Evolutionary conservation across 2,888 invertebrate genomes (phyloP), one percentile per base, ranked within the genome.

Genomic region (Smittia aterrima): DNA sequence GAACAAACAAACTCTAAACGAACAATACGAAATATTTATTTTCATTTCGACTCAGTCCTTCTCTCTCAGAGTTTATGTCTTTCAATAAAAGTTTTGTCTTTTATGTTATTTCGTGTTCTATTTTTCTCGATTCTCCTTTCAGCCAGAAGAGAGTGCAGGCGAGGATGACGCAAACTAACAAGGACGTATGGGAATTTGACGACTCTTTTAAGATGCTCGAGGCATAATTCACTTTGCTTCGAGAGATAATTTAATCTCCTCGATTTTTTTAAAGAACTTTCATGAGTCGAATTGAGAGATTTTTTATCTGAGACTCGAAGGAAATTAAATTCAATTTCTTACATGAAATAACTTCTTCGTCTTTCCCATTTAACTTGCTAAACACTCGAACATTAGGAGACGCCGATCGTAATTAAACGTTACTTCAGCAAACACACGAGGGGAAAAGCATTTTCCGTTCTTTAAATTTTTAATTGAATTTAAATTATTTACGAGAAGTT

Each of bases 1-100:
- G 20, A 68, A 68, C 41, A 68, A 68, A 68, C 47, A 47, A 16
- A n/a, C 4, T 32, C 32, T 9, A 32, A 9, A 32, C 32, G 32
- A n/a, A 32, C 32, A 32, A 32, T 32, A 32, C 32, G 32, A 6
- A 32, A 32, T 40, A 66, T 66, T 66, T 66, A 27, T 40, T 38
- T 1, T 40, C 20, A 3, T 66, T 66, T 66, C 62, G 22, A 62
- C 20, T 62, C n/a, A 4, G 18, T 24, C 24, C 24, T 16, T n/a
- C 53, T 47, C n/a, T 13, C 11, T n/a, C 13, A 32, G 32, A n/a
- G n/a, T 54, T 54, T 54, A 18, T 54, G 20, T 38, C 11, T 38
- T 11, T 47, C 18, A 7, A n/a, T 18, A 47, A 47, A 47, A 47
- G n/a, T 47, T 47, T n/a, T 47, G n/a, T 38, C 38, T 38, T 47